These are phyloP conservation scores for Chrysocyon brachyurus DNA, from an alignment of 2,797 vertebrate species.

Conservation along the genomic window DNA sequence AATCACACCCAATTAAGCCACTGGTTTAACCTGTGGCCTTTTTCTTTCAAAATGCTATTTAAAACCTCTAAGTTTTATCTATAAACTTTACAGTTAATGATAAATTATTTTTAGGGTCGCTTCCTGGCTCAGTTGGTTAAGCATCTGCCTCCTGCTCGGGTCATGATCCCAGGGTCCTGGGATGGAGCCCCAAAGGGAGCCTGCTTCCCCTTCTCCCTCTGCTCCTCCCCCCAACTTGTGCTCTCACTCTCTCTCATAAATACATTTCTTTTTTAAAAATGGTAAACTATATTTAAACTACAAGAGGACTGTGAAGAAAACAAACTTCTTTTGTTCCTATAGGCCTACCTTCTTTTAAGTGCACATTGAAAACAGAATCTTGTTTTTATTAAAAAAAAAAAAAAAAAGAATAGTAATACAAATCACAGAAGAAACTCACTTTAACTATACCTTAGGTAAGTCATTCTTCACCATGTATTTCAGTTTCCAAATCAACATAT, in stretches of 20 bases:
- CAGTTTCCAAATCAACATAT: not conserved
- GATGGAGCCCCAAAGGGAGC: not conserved
- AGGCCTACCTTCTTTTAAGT: not conserved
- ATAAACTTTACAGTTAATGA: not conserved
- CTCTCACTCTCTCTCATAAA: no score
- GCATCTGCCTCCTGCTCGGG: not conserved
- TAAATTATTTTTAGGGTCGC: not conserved
- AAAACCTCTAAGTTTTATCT: conserved; percentile 2
- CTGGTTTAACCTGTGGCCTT: not conserved
- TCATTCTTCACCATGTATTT: not conserved
- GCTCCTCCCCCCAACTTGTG: not conserved
- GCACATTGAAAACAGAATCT: conserved; percentile 44
- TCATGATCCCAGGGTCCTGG: not conserved
- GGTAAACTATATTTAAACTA: not conserved
- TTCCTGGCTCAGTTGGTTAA: not conserved
- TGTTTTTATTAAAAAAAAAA: not conserved
- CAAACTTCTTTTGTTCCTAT: not conserved
- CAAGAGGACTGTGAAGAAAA: not conserved
- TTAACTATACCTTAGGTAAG: not conserved
- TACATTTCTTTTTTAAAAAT: not conserved
- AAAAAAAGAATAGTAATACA: not conserved
- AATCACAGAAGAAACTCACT: not conserved
- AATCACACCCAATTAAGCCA: not conserved
- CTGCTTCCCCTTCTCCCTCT: not conserved
- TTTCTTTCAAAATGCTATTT: not conserved